Evolutionary conservation across 2,113 vertebrate species (phyloP).

Genomic region (Trematomus loennbergii): DNA sequence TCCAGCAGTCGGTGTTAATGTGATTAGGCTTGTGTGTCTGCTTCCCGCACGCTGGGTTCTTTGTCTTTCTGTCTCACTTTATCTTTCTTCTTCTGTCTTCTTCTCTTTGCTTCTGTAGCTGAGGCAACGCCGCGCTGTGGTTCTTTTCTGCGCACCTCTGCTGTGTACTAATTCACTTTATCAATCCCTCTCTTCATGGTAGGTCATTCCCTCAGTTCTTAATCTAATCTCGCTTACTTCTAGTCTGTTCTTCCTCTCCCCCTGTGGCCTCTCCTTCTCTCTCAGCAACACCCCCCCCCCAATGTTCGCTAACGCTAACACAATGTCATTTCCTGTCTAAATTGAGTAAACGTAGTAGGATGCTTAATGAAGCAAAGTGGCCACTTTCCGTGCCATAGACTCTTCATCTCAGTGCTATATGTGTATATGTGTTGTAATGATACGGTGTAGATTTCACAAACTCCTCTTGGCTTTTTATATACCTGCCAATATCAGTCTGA

Average conservation of each 20-base stretch:
- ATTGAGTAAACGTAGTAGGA: constrained; percentile 62
- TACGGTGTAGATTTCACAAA: neutral
- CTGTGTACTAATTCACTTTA: constrained; percentile 58
- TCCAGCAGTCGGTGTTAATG: constrained; percentile 74
- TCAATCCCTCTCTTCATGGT: constrained; percentile 34
- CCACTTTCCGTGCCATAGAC: constrained; percentile 56
- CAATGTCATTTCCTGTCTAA: constrained; percentile 73
- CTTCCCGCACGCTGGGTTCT: constrained; percentile 55
- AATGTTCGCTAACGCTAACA: constrained; percentile 32
- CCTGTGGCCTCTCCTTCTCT: constrained; percentile 30
- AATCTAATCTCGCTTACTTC: constrained; percentile 61
- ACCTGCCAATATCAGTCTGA: neutral
- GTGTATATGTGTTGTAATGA: neutral
- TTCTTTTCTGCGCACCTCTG: constrained; percentile 35
- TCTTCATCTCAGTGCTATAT: constrained; percentile 34
- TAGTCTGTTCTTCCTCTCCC: constrained; percentile 16
- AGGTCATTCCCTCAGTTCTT: constrained; percentile 29
- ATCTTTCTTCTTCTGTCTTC: constrained; percentile 6
- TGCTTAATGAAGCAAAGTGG: constrained; percentile 68
- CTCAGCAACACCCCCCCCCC: constrained; percentile 6
- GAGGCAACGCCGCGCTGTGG: constrained; percentile 24
- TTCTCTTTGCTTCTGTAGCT: constrained; percentile 15
- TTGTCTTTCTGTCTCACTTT: constrained; percentile 42
- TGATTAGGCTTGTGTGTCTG: constrained; percentile 73
- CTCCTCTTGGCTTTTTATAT: neutral